A percentile compares a stretch with the other conserved stretches of the same genome.
phyloP scores from a whole-genome alignment of 2,113 vertebrate genomes.

The Propithecus coquereli region DNA sequence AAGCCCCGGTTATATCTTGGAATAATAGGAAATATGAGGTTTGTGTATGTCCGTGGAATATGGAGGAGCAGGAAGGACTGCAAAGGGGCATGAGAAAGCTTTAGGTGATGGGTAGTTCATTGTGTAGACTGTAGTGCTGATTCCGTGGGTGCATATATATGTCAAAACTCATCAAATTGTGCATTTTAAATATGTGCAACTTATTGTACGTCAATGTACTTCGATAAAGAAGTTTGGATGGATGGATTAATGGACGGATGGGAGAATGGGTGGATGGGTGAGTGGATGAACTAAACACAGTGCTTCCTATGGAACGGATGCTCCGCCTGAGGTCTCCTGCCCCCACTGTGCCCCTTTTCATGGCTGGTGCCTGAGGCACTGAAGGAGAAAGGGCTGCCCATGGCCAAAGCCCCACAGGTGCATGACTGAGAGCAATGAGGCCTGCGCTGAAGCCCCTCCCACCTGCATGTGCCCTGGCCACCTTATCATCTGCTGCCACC shows the following conservation, averaged over 20 bases:
- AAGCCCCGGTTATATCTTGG: neutral
- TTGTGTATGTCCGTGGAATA: neutral
- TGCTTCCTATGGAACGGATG: neutral
- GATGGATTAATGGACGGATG: neutral
- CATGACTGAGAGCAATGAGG: neutral
- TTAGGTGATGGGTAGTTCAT: neutral
- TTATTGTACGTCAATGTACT: neutral
- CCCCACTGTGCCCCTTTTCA: neutral
- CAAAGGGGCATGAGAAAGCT: neutral
- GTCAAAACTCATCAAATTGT: neutral
- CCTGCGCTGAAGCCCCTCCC: too few species aligned
- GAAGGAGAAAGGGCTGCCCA: neutral
- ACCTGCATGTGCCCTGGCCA: neutral
- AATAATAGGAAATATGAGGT: neutral
- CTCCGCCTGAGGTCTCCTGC: neutral
- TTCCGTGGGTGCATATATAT: neutral
- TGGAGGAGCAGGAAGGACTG: neutral
- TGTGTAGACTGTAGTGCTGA: neutral
- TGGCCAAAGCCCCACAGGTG: neutral
- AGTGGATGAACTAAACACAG: neutral
- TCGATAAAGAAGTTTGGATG: neutral
- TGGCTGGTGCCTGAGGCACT: too few species aligned
- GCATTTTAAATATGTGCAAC: neutral
- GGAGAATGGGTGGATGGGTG: too few species aligned
- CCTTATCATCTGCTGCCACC: neutral